phyloP scores from a whole-genome alignment of 2,797 vertebrate genomes.

The Chromobotia macracanthus region DNA sequence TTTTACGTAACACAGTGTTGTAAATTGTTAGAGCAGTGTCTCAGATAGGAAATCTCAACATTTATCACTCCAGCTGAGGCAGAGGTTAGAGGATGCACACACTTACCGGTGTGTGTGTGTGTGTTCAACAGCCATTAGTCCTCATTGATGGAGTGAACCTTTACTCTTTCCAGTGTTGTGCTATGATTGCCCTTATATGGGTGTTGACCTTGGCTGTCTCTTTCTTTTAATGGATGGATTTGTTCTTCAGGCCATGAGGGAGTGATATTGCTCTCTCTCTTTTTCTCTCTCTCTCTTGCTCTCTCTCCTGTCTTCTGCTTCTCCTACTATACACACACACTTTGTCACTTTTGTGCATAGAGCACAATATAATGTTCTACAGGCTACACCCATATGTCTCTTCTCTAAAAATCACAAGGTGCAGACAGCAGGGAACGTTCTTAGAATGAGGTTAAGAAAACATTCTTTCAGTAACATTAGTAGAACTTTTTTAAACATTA shows the following conservation, averaged over 20 bases:
- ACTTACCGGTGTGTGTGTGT: neutral
- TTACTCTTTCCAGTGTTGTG: slow-evolving; percentile 45
- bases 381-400: neutral
- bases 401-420: slow-evolving; percentile 4
- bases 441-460: too few species aligned
- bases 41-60: slow-evolving; percentile 6
- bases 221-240: slow-evolving; percentile 57
- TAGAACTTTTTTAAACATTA: too few species aligned
- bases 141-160: slow-evolving; percentile 50
- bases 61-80: slow-evolving; percentile 9
- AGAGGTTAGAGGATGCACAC: slow-evolving; percentile 2
- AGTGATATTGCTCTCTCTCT: slow-evolving; percentile 32
- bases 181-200: slow-evolving; percentile 53
- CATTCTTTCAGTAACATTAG: too few species aligned
- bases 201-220: slow-evolving; percentile 54
- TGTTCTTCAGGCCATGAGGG: slow-evolving; percentile 52
- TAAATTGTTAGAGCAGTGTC: neutral
- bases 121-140: slow-evolving; percentile 44
- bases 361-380: slow-evolving; percentile 16
- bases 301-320: neutral
- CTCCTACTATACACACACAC: neutral
- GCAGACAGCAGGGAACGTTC: slow-evolving; percentile 15
- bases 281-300: slow-evolving; percentile 12
- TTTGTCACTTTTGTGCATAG: slow-evolving; percentile 18
- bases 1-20: neutral